Base-by-base conservation (phyloP, 2,797 vertebrate species). In the Pteropus rufus region DNA sequence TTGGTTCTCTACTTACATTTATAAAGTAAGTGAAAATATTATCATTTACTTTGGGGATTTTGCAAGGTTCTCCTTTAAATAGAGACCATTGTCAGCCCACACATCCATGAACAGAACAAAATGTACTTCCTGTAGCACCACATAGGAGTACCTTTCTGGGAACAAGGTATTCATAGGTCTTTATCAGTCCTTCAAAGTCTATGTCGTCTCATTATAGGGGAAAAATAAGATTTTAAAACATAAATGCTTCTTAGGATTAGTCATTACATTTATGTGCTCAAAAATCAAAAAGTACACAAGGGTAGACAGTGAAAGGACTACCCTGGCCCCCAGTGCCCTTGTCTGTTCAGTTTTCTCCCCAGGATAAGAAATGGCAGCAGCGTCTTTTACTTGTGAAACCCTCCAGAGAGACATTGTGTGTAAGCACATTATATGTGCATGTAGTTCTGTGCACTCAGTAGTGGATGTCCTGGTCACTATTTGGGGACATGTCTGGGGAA, bases 221-320 rank as follows among this genome's bases (percentile, higher is more conserved):
- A 23, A n/a, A 83, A 79, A 34, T 39, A 56, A 90, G 41, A 60
- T 85, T 93, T 92, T 39, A 49, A 60, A 64, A 67, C 54, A 75
- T 21, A 54, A 67, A 23, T 36, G 41, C 23, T 56, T 91, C 83
- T 96, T 52, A 67, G 80, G 49, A 82, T 65, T 31, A 19, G 49
- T 10, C 15, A 10, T 41, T 79, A 65, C 7, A 29, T 39, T 65
- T 52, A 46, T 11, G 16, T 60, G 60, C 69, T 39, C 39, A 83
- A 58, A 89, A 72, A 72, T 26, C n/a, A 21, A 31, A 36, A 62
- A 26, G 70, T 23, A 21, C 10, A 12, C 23, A 65, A 65, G 21
- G 44, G 11, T 64, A n/a, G 36, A 19, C 1, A 3, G 46, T 16
- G 29, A 26, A 49, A 39, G 60, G 24, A 18, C 60, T 19, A 41